Base-by-base conservation (phyloP, 2,113 vertebrate species). In the Peromyscus californicus region DNA sequence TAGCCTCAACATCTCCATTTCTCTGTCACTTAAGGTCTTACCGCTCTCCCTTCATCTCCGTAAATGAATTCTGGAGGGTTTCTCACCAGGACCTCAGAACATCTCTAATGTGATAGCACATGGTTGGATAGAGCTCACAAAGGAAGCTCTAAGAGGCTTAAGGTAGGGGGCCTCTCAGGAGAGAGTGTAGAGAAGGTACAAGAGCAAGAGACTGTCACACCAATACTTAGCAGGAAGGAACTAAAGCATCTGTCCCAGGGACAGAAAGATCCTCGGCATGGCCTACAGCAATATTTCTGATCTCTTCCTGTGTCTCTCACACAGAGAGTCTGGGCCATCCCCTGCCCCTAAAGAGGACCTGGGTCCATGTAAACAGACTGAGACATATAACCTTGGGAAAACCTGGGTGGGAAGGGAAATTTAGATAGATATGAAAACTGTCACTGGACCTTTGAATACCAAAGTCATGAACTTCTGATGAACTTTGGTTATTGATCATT, bases 1-100 rank as follows among this genome's bases (percentile, higher is more conserved):
- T 5, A 4, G 1, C 5, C 10, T 22, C 7, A 2, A 11, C 15
- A 42, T 48, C 19, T 1, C 33, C 59, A 31, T 24, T 65, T 70
- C 67, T 21, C 33, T 29, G 42, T n/a, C 2, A 10, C 39, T 39
- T 26, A 22, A 80, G 13, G 39, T 33, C 59, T 74, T 42, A 7
- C 16, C 31, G n/a, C 7, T 39, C 33, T 82, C 54, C 26, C 5
- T 82, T 0, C 48, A 33, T 17, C 48, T 39, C 72, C 9, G 10
- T 7, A 33, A 79, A 29, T 51, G 19, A 4, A n/a, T 48, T 93
- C 69, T 36, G 15, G 31, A 86, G 42, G 54, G 33, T 9, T 45
- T 51, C 72, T 72, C 7, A 22, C 42, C 4, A 80, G 21, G 76
- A 21, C 10, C 15, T 88, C 15, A 4, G 8, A 11, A 3, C 48